Percentiles rank a stretch among this genome's conserved stretches.
Evolutionary conservation across 2,797 vertebrate genomes (phyloP).

Genomic region (Sitta carolinensis): DNA sequence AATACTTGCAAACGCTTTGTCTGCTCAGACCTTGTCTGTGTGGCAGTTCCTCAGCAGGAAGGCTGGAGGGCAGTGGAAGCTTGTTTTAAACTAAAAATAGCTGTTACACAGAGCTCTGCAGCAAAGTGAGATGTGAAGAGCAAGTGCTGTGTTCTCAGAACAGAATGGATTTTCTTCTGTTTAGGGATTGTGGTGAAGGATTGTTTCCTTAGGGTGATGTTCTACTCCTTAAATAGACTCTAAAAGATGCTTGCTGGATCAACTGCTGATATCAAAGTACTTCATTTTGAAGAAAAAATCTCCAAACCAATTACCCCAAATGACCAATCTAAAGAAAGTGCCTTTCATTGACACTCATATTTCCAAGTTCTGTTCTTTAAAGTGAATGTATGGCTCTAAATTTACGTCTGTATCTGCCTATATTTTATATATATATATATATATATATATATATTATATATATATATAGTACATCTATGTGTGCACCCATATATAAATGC

Average conservation of each 20-base stretch:
- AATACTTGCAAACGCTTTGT: neutral
- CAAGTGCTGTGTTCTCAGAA: neutral
- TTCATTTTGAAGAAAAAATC: neutral
- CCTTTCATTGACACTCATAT: neutral
- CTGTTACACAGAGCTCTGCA: neutral
- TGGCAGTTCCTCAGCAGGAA: constrained; percentile 39
- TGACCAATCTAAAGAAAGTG: neutral
- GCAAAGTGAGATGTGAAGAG: neutral
- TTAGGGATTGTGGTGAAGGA: neutral
- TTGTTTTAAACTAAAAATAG: constrained; percentile 40
- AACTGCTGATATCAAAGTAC: neutral
- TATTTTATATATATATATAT: neutral
- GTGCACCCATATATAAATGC: neutral
- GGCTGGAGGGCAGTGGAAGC: constrained; percentile 64
- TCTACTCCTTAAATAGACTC: neutral
- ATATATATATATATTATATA: neutral
- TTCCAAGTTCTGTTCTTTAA: neutral
- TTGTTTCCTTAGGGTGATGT: neutral
- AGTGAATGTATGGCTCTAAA: neutral
- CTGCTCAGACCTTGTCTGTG: neutral
- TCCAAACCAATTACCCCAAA: neutral
- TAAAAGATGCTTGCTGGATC: neutral
- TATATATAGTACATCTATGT: too few relatives aligned
- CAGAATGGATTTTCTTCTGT: neutral
- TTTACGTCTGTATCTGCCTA: neutral